These are phyloP conservation scores for Solea senegalensis DNA, from an alignment of 2,113 vertebrate species.

Conservation along the genomic window DNA sequence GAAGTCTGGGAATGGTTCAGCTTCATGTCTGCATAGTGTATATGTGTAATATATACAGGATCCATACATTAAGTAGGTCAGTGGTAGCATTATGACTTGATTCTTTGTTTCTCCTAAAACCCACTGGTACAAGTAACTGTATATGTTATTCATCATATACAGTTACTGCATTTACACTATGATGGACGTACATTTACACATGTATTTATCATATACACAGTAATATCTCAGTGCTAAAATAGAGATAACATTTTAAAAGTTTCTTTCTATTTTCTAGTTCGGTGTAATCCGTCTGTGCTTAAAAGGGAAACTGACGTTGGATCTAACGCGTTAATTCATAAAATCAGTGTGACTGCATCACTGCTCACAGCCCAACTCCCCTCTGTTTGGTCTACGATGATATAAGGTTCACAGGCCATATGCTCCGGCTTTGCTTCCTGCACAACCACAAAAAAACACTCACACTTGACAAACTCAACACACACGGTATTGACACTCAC, in stretches of 20 bases:
- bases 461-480: conserved; percentile 31
- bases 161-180: neutral
- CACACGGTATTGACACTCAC: conserved; percentile 18
- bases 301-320: too few relatives aligned
- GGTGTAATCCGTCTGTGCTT: too few relatives aligned
- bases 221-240: neutral
- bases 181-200: neutral
- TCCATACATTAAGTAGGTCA: too few relatives aligned
- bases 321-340: neutral
- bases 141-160: too few relatives aligned
- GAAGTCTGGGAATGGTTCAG: too few relatives aligned
- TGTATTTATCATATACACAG: neutral
- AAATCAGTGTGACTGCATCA: conserved; percentile 8
- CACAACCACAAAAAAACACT: conserved; percentile 37
- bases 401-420: conserved; percentile 68
- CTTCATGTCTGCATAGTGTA: too few relatives aligned
- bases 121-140: neutral
- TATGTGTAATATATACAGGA: too few relatives aligned
- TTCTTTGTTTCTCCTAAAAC: conserved; percentile 4
- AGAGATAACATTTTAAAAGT: neutral
- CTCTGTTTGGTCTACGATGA: conserved; percentile 8
- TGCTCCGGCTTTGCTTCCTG: conserved; percentile 45
- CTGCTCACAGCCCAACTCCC: conserved; percentile 3
- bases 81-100: neutral
- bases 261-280: too few relatives aligned